Conservation (phyloP, 1,140 invertebrate species). For the Dufourea novaeangliae region DNA sequence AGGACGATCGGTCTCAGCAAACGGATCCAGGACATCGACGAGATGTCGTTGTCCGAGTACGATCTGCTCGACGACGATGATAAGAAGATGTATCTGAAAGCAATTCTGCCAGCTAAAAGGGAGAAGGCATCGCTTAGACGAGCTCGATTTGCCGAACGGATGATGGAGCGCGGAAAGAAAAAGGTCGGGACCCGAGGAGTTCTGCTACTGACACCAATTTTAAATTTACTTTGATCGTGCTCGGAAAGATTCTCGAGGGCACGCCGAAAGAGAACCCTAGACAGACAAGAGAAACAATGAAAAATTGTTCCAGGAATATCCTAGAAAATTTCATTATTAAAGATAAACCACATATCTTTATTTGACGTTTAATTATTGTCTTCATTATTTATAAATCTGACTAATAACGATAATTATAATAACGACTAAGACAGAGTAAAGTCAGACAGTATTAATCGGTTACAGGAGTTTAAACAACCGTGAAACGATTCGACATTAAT, state of each 20-base stretch:
- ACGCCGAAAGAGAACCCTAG: too few relatives aligned
- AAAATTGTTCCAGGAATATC: neutral
- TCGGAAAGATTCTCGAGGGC: too few relatives aligned
- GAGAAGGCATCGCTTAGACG: slow-evolving; percentile 47
- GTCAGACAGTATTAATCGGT: too few relatives aligned
- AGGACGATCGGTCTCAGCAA: slow-evolving; percentile 7
- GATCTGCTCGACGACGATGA: slow-evolving; percentile 64
- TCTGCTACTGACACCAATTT: neutral
- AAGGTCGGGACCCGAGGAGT: neutral
- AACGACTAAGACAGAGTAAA: too few relatives aligned
- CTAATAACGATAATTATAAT: too few relatives aligned
- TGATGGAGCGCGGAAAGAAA: slow-evolving; percentile 27
- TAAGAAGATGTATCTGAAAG: slow-evolving; percentile 58
- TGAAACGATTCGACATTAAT: neutral
- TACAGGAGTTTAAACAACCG: neutral
- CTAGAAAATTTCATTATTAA: neutral
- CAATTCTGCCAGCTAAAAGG: slow-evolving; percentile 51
- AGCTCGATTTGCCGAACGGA: slow-evolving; percentile 43
- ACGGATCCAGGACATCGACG: slow-evolving; percentile 59
- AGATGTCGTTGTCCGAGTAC: slow-evolving; percentile 67
- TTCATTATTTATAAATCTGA: too few relatives aligned
- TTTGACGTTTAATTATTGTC: too few relatives aligned
- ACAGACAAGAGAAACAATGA: too few relatives aligned
- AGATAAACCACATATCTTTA: too few relatives aligned
- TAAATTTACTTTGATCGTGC: neutral